Conservation (phyloP, 1,140 invertebrate species). For the Leptinotarsa defecta region DNA sequence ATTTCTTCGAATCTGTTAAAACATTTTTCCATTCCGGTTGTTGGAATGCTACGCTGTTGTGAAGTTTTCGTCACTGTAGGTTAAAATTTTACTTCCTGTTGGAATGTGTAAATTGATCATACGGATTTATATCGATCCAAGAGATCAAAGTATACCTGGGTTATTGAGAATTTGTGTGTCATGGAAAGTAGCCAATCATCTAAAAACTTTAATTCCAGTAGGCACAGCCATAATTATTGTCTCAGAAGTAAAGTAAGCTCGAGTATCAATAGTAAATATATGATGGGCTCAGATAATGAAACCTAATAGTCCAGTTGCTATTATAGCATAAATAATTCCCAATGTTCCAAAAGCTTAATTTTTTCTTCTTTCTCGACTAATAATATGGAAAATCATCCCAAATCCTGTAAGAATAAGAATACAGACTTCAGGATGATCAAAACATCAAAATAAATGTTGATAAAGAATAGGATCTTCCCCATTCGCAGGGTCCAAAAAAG, state of each 20-base stretch:
- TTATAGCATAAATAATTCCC: constrained; percentile 51
- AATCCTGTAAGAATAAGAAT: constrained; percentile 54
- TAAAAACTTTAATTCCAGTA: not conserved
- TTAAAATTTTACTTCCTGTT: no score
- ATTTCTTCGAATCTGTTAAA: not conserved
- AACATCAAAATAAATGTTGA: constrained; percentile 60
- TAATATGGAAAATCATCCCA: constrained; percentile 68
- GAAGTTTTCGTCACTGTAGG: not conserved
- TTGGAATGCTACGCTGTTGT: not conserved
- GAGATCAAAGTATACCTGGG: no score
- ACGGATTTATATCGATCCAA: no score
- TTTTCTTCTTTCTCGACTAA: constrained; percentile 63
- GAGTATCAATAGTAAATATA: constrained; percentile 66
- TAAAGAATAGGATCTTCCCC: constrained; percentile 73
- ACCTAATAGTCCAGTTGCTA: constrained; percentile 67
- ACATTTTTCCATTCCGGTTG: not conserved
- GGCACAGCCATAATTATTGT: constrained; percentile 73
- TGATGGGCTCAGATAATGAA: constrained; percentile 57
- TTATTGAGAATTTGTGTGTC: no score
- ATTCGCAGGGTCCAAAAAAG: constrained; percentile 68
- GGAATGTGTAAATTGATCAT: no score
- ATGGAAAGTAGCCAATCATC: not conserved
- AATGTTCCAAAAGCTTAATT: constrained; percentile 39
- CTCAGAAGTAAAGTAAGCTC: constrained; percentile 53
- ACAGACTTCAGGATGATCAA: no score